These are phyloP conservation scores for Hiodon tergisus DNA, from an alignment of 2,113 vertebrate species.

Conservation along the genomic window DNA sequence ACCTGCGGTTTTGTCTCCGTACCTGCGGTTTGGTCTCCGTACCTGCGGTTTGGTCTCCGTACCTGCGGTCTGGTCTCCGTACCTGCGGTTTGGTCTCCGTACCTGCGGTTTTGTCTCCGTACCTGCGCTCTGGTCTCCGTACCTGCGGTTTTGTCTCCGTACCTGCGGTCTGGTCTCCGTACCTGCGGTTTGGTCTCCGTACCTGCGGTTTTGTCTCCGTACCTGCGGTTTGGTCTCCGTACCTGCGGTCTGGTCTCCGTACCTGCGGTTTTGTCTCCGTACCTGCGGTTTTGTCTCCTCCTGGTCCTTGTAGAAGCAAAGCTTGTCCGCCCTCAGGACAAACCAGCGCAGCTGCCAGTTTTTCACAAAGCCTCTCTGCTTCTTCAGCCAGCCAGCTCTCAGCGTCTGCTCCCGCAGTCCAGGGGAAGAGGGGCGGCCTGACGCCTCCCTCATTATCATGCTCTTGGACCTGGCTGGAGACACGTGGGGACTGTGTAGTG, in stretches of 20 bases:
- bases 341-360: conserved; percentile 88
- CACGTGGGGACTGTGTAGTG: conserved; percentile 24
- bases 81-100: background rate
- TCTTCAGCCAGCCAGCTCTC: conserved; percentile 87
- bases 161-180: no score
- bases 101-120: background rate
- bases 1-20: conserved; percentile 88
- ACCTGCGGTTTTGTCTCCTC: conserved; percentile 92
- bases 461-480: conserved; percentile 82
- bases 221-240: background rate
- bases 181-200: no score
- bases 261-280: conserved; percentile 88
- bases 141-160: no score
- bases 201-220: background rate
- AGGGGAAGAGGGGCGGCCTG: conserved; percentile 62
- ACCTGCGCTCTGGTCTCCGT: conserved; percentile 92
- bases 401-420: conserved; percentile 69
- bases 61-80: background rate
- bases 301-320: conserved; percentile 89
- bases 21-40: conserved; percentile 88
- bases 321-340: conserved; percentile 70
- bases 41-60: background rate
- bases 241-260: background rate
- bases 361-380: conserved; percentile 88
- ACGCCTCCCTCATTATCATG: conserved; percentile 85